These are phyloP conservation scores for Tachina grossa DNA, from an alignment of 2,888 invertebrate species.

Conservation along the genomic window DNA sequence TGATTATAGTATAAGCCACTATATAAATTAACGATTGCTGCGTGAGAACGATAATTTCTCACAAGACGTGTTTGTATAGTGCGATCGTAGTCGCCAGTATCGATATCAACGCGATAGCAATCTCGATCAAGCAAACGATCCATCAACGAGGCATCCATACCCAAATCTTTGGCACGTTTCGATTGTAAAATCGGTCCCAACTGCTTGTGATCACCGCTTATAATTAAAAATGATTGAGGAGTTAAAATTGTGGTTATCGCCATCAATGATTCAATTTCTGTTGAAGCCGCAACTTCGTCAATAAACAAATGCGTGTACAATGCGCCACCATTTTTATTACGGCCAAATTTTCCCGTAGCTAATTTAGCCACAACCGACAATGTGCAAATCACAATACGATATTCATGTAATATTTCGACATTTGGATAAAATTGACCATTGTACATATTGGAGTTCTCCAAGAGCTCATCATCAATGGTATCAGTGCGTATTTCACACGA, in stretches of 20 bases:
- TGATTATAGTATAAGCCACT: constrained; percentile 89
- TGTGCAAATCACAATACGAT: constrained; percentile 87
- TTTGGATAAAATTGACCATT: constrained; percentile 81
- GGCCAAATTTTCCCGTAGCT: constrained; percentile 82
- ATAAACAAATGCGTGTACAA: constrained; percentile 88
- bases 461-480: constrained; percentile 78
- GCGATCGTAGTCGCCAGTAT: constrained; percentile 83
- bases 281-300: constrained; percentile 90
- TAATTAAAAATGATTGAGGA: constrained; percentile 34
- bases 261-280: constrained; percentile 87
- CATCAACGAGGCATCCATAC: constrained; percentile 84
- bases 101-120: constrained; percentile 80
- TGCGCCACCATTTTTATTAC: constrained; percentile 37
- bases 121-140: constrained; percentile 86
- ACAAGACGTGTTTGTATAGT: constrained; percentile 88
- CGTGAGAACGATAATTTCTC: constrained; percentile 89
- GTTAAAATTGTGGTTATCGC: constrained; percentile 77
- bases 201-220: constrained; percentile 88
- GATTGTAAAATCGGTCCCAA: constrained; percentile 86
- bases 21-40: constrained; percentile 86
- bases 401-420: constrained; percentile 83
- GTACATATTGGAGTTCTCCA: constrained; percentile 83
- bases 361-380: constrained; percentile 84
- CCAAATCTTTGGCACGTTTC: constrained; percentile 75
- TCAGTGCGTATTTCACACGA: constrained; percentile 80